Percentiles rank a stretch among this genome's conserved stretches.
These are phyloP conservation scores for Brienomyrus brachyistius DNA, from an alignment of 2,113 vertebrate species.

Conservation along the genomic window DNA sequence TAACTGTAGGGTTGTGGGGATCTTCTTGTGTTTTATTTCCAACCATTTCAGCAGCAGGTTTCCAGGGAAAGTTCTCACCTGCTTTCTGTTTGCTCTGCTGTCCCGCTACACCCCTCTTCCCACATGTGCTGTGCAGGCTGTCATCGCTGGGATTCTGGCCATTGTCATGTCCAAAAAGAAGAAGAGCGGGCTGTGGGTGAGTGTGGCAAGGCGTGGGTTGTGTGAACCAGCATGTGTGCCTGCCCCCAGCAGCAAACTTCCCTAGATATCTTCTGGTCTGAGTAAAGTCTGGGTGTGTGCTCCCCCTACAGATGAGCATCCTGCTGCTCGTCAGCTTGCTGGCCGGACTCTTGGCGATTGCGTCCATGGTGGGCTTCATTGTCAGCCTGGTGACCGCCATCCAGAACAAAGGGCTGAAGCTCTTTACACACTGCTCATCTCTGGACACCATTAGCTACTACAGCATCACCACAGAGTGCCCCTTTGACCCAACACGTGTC, in stretches of 20 bases:
- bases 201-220: not conserved
- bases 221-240: not conserved
- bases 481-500: slow-evolving; percentile 81
- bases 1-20: not conserved
- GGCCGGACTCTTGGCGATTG: slow-evolving; percentile 60
- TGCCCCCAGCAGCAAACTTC: not conserved
- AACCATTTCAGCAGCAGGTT: not conserved
- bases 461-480: slow-evolving; percentile 65
- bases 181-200: slow-evolving; percentile 63
- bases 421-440: slow-evolving; percentile 61
- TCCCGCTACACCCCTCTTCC: not conserved
- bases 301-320: slow-evolving; percentile 63
- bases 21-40: not conserved
- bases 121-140: slow-evolving; percentile 46
- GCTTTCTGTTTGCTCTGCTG: not conserved
- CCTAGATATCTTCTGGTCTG: not conserved
- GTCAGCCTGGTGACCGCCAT: slow-evolving; percentile 66
- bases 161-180: slow-evolving; percentile 75
- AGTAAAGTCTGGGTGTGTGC: not conserved
- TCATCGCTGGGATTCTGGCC: slow-evolving; percentile 60
- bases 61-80: not conserved
- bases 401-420: slow-evolving; percentile 47
- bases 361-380: slow-evolving; percentile 60
- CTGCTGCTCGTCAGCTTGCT: slow-evolving; percentile 64
- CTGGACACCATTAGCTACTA: slow-evolving; percentile 18